A percentile compares a stretch with the other conserved stretches of the same genome.
Evolutionary conservation across 2,797 vertebrate genomes (phyloP).

Genomic region (Siniperca obscura): DNA sequence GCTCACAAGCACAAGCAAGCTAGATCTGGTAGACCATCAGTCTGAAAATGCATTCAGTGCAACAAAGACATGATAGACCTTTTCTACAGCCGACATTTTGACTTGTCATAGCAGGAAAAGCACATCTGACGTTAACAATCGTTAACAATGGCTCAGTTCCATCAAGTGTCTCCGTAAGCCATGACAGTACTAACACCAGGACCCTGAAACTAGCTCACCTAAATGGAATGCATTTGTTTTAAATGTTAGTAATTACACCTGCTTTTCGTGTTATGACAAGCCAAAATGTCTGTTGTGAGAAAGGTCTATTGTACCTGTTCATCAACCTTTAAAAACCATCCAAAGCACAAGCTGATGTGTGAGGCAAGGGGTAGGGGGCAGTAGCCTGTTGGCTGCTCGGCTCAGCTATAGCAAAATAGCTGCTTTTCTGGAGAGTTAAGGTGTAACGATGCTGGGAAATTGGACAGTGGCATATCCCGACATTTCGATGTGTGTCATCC

Average conservation of each 20-base stretch:
- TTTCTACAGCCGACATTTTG: not conserved
- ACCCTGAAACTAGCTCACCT: not conserved
- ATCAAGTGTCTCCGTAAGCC: not conserved
- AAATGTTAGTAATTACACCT: not conserved
- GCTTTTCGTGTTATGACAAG: not conserved
- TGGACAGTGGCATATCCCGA: not conserved
- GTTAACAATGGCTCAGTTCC: not conserved
- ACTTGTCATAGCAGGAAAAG: not conserved
- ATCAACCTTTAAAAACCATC: not conserved
- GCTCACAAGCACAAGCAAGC: not conserved
- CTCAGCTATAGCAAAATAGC: no score
- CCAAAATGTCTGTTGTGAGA: not conserved
- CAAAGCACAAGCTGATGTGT: not conserved
- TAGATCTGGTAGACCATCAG: not conserved
- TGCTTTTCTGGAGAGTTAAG: not conserved
- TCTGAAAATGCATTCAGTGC: not conserved
- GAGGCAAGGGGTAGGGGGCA: not conserved
- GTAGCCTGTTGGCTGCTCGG: no score
- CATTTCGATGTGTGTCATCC: not conserved
- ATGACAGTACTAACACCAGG: not conserved
- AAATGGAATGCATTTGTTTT: not conserved
- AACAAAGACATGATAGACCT: not conserved
- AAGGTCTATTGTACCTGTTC: not conserved
- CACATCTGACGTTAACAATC: not conserved
- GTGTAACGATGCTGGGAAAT: not conserved